Percentiles rank a stretch among this genome's conserved stretches.
Conservation (phyloP, 2,888 invertebrate species). For the Limenitis camilla region DNA sequence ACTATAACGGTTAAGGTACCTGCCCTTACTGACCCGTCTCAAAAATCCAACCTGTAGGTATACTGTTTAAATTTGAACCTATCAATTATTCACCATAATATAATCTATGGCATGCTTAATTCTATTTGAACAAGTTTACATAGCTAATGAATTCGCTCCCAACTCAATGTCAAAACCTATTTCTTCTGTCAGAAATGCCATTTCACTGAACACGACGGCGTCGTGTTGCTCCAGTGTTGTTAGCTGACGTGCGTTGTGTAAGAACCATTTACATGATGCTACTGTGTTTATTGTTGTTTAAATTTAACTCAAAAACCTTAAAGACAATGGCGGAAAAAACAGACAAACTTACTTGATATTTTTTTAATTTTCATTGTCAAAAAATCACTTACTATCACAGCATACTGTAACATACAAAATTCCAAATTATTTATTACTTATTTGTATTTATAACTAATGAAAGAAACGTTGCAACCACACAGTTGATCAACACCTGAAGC, state of each 20-base stretch:
- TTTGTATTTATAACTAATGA: no score
- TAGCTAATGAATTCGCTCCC: neutral
- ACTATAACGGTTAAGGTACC: no score
- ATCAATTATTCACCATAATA: neutral
- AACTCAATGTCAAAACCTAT: slow-evolving; percentile 5
- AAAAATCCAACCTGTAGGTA: no score
- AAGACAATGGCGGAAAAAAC: neutral
- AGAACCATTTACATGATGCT: neutral
- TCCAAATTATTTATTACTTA: no score
- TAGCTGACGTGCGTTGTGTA: neutral
- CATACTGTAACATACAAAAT: no score
- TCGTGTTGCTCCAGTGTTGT: neutral
- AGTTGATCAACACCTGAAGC: no score
- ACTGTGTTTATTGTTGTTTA: neutral
- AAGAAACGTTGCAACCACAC: no score
- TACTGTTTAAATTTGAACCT: no score
- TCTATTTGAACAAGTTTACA: neutral
- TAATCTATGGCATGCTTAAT: neutral
- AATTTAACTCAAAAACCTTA: neutral
- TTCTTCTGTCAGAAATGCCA: slow-evolving; percentile 10
- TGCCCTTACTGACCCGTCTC: no score
- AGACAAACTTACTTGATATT: neutral
- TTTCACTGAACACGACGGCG: neutral
- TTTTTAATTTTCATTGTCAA: no score
- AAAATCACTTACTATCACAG: no score